Evolutionary conservation across 2,888 invertebrate genomes (phyloP), one percentile per base, ranked within the genome.

Genomic region (Pedicia rivosa): DNA sequence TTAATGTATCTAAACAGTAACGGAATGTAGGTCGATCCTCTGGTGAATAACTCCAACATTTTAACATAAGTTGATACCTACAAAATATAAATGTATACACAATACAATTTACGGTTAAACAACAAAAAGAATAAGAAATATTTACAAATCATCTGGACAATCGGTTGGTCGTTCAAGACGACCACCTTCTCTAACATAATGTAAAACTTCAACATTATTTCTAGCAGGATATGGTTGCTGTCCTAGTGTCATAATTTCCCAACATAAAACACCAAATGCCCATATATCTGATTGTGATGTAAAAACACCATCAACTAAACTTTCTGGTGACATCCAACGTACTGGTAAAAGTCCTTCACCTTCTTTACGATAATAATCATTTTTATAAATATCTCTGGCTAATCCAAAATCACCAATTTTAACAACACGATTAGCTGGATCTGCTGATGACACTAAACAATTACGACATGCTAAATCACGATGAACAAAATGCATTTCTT

Each of bases 261-360:
- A 97, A 54, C 94, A 74, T 3, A 97, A 65, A 0, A 97, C 83
- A 0, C 83, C 87, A 64, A 88, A 90, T 1, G 88, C 79, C 95
- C 95, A 95, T 4, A 95, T 92, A 58, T 97, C 97, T 1, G 91
- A 90, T 55, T 95, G 94, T 35, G 86, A 84, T 0, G 94, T 92
- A 56, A 95, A 98, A 1, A 95, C 82, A 0, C 95, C 94, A 55
- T 95, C 94, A 2, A 90, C 79, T 9, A 97, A 64, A 16, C 92
- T 90, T 62, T 98, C 98, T 2, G 95, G 95, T 0, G 94, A 81
- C 94, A 98, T 95, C 97, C 97, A 97, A 27, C 94, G 69, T 1
- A 97, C 91, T 2, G 95, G 97, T 35, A 97, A 59, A 31, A 94
- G 63, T 2, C 92, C 78, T 65, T 80, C 79, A 2, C 87, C 84